These are phyloP conservation scores for Neocrepidodera transversa DNA, from an alignment of 2,888 invertebrate genomes.

Conservation along the genomic window DNA sequence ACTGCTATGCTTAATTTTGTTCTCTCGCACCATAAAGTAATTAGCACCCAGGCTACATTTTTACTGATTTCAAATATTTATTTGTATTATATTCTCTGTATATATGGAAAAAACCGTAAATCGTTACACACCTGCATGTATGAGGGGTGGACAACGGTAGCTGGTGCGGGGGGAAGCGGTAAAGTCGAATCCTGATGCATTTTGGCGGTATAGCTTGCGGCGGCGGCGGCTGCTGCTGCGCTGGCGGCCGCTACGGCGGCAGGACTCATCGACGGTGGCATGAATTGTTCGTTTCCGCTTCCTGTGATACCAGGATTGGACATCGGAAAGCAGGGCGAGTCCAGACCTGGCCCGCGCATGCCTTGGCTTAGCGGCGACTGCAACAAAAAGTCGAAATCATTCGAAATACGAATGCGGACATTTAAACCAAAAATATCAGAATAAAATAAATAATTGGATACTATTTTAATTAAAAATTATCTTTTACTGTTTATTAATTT, in stretches of 20 bases:
- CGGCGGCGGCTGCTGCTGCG: neutral
- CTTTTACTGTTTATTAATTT: too few species aligned
- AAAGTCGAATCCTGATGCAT: constrained; percentile 49
- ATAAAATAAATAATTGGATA: too few species aligned
- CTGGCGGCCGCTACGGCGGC: constrained; percentile 47
- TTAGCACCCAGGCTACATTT: too few species aligned
- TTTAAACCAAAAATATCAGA: too few species aligned
- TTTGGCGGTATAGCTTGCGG: constrained; percentile 17
- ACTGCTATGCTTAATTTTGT: too few species aligned
- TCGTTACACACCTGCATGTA: constrained; percentile 50
- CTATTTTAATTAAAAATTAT: too few species aligned
- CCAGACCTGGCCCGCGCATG: constrained; percentile 47
- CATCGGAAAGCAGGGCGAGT: constrained; percentile 52
- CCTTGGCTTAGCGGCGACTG: constrained; percentile 48
- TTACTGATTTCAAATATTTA: too few species aligned
- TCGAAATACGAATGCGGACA: too few species aligned
- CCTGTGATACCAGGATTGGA: constrained; percentile 39
- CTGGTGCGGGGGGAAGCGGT: constrained; percentile 45
- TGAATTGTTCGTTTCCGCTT: constrained; percentile 49
- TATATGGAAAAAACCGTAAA: too few species aligned
- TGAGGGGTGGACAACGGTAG: constrained; percentile 46
- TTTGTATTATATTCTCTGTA: too few species aligned
- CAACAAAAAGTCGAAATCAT: constrained; percentile 36
- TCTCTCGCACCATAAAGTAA: too few species aligned
- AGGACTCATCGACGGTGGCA: constrained; percentile 47